Conservation (phyloP, 92 coral and sea anemone species). For the Blastomussa wellsi region DNA sequence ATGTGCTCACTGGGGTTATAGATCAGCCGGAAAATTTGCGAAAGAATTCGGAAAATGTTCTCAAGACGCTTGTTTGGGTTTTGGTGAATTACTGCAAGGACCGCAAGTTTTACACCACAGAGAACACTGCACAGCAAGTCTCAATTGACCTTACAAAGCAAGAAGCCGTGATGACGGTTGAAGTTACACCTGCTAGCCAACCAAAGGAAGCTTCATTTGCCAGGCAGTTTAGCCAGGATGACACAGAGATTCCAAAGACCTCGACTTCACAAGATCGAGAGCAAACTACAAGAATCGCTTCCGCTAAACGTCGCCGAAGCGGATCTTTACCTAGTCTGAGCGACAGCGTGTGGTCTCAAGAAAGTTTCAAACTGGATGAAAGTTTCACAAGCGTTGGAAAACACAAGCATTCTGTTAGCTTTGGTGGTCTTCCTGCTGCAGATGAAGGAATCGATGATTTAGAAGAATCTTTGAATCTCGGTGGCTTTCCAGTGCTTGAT, state of each 20-base stretch:
- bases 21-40: slow-evolving; percentile 91
- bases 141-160: slow-evolving; percentile 6
- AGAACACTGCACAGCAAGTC: background rate
- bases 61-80: slow-evolving; percentile 90
- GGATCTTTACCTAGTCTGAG: slow-evolving; percentile 82
- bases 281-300: background rate
- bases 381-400: slow-evolving; percentile 40
- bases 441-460: slow-evolving; percentile 53
- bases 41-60: slow-evolving; percentile 81
- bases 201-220: slow-evolving; percentile 31
- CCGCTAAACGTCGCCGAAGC: slow-evolving; percentile 53
- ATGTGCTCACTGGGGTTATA: slow-evolving; percentile 90
- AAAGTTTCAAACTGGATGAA: slow-evolving; percentile 59
- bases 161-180: slow-evolving; percentile 2
- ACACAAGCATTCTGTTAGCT: slow-evolving; percentile 31
- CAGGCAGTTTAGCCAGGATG: slow-evolving; percentile 56
- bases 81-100: slow-evolving; percentile 71
- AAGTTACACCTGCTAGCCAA: slow-evolving; percentile 16
- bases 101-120: slow-evolving; percentile 14
- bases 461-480: slow-evolving; percentile 60
- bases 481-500: slow-evolving; percentile 95
- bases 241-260: slow-evolving; percentile 30
- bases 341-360: slow-evolving; percentile 89
- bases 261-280: slow-evolving; percentile 10
- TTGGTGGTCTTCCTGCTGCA: slow-evolving; percentile 32